These are phyloP conservation scores for Acrobasis repandana DNA, from an alignment of 2,888 invertebrate species.

Conservation along the genomic window DNA sequence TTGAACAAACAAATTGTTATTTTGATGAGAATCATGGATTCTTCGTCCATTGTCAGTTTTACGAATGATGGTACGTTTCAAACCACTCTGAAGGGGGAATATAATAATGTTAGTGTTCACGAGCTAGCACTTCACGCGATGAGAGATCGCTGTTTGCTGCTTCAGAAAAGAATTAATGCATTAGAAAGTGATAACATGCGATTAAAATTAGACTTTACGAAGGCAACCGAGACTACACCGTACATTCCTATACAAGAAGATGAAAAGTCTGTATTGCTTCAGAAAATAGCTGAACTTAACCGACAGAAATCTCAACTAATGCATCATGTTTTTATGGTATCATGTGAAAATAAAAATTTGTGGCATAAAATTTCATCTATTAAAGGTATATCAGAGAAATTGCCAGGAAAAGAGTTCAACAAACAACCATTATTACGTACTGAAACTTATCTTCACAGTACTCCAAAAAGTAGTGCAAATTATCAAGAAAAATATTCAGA, in stretches of 20 bases:
- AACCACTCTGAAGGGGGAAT: conserved; percentile 68
- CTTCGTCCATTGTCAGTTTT: conserved; percentile 75
- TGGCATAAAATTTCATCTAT: conserved; percentile 88
- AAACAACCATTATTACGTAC: conserved; percentile 67
- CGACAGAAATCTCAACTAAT: conserved; percentile 90
- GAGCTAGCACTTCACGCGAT: conserved; percentile 91
- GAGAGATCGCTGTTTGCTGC: conserved; percentile 89
- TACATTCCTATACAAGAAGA: conserved; percentile 64
- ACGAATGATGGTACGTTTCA: conserved; percentile 75
- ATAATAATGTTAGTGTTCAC: conserved; percentile 82
- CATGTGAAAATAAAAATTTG: conserved; percentile 90
- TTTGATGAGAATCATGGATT: conserved; percentile 54
- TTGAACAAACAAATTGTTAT: background rate
- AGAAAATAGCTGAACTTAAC: conserved; percentile 86
- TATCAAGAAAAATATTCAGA: conserved; percentile 81
- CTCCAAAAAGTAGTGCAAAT: conserved; percentile 83
- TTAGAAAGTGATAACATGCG: conserved; percentile 90
- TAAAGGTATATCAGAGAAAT: conserved; percentile 53
- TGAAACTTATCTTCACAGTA: conserved; percentile 87
- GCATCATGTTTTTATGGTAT: conserved; percentile 91
- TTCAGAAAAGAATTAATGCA: conserved; percentile 86
- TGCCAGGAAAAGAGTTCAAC: conserved; percentile 43
- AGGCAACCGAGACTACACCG: conserved; percentile 52
- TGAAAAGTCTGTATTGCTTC: conserved; percentile 79
- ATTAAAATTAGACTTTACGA: conserved; percentile 71